These are phyloP conservation scores for Fragum whitleyi DNA, from an alignment of 2,888 invertebrate species.

Conservation along the genomic window DNA sequence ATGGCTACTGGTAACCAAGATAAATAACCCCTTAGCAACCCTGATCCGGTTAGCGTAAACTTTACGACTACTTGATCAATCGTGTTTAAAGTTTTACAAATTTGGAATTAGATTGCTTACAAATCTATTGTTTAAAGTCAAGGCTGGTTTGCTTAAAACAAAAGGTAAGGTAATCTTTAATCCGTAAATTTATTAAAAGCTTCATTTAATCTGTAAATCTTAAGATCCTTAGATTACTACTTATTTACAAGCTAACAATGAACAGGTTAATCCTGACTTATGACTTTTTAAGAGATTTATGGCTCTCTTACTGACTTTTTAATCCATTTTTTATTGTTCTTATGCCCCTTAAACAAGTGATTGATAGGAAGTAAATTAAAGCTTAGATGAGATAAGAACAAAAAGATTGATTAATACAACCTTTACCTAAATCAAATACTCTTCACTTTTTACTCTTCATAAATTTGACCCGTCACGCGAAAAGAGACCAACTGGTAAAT, in stretches of 20 bases:
- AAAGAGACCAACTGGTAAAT: too few species aligned
- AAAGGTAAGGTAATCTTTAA: slow-evolving; percentile 36
- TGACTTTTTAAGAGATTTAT: slow-evolving; percentile 22
- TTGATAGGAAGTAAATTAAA: neutral
- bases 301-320: neutral
- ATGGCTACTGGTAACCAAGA: slow-evolving; percentile 50
- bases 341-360: neutral
- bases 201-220: slow-evolving; percentile 22
- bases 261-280: neutral
- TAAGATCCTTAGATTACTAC: neutral
- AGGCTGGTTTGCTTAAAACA: slow-evolving; percentile 35
- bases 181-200: slow-evolving; percentile 3
- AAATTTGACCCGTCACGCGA: too few species aligned
- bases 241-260: neutral
- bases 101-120: slow-evolving; percentile 13
- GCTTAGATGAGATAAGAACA: neutral
- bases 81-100: slow-evolving; percentile 11
- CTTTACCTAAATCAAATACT: neutral
- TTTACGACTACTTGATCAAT: slow-evolving; percentile 23
- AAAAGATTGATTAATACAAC: neutral
- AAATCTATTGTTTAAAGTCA: slow-evolving; percentile 19
- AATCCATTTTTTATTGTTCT: slow-evolving; percentile 18
- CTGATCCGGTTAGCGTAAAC: slow-evolving; percentile 23
- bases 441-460: neutral
- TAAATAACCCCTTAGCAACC: slow-evolving; percentile 61